Percentiles rank a stretch among this genome's conserved stretches.
These are phyloP conservation scores for Pangasius mekongensis DNA, from an alignment of 2,797 vertebrate species.

Conservation along the genomic window DNA sequence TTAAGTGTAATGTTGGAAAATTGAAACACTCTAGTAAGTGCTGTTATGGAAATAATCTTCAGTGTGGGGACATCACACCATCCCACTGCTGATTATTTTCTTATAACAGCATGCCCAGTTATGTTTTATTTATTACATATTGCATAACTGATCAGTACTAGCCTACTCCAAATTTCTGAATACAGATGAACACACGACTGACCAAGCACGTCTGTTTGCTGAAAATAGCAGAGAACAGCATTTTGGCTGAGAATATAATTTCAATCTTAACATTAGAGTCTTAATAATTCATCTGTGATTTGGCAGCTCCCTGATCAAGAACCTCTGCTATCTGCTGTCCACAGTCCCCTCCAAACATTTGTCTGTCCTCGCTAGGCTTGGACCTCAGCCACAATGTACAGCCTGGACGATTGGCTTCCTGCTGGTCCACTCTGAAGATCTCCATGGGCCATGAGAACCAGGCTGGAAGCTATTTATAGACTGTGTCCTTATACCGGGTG, in stretches of 20 bases:
- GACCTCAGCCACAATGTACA: slow-evolving; percentile 1
- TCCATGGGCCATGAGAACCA: slow-evolving; percentile 77
- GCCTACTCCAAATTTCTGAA: neutral
- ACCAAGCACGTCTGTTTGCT: neutral
- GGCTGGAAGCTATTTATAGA: slow-evolving; percentile 75
- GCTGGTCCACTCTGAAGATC: slow-evolving; percentile 17
- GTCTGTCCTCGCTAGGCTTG: neutral
- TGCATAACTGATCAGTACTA: neutral
- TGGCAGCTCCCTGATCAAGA: slow-evolving; percentile 13
- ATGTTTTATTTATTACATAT: neutral
- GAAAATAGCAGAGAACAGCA: neutral
- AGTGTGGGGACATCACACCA: neutral
- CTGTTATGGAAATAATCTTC: neutral
- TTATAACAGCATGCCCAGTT: neutral
- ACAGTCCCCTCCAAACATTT: neutral
- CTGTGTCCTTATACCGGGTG: slow-evolving; percentile 38
- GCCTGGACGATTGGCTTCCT: slow-evolving; percentile 49
- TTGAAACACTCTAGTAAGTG: neutral
- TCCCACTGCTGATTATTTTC: neutral
- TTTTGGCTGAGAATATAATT: neutral
- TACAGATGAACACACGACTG: neutral
- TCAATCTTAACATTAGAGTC: neutral
- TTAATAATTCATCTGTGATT: neutral
- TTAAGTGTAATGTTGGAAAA: neutral
- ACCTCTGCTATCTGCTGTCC: neutral